phyloP scores from a whole-genome alignment of 2,797 vertebrate genomes.

The Triplophysa yarkandensis region DNA sequence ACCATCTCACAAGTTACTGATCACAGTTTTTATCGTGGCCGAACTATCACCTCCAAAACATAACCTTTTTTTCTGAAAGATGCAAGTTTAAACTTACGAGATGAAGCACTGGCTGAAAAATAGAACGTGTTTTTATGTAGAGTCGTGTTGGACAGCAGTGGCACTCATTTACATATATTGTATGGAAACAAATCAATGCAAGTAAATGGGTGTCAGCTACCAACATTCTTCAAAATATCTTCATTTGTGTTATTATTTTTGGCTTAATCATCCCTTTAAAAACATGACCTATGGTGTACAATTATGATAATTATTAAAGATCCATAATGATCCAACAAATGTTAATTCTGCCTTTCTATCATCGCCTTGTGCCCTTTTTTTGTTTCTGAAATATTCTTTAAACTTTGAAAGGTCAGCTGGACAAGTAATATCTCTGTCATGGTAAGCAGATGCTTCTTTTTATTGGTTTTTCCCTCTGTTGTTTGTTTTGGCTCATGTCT shows the following conservation, averaged over 20 bases:
- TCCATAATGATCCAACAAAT: no score
- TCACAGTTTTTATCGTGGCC: no score
- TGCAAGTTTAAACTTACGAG: slow-evolving; percentile 60
- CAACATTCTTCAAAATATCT: no score
- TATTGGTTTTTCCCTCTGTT: slow-evolving; percentile 46
- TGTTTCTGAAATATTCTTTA: slow-evolving; percentile 2
- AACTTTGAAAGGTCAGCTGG: slow-evolving; percentile 34
- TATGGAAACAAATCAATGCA: no score
- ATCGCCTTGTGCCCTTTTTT: background rate
- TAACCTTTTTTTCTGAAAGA: slow-evolving; percentile 65
- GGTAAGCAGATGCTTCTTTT: slow-evolving; percentile 39
- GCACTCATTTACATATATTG: no score
- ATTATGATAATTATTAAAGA: background rate
- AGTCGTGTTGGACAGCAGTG: no score
- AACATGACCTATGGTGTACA: background rate
- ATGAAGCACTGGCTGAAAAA: slow-evolving; percentile 14
- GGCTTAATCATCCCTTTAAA: no score
- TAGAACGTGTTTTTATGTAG: background rate
- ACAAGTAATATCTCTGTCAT: slow-evolving; percentile 42
- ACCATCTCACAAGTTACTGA: no score
- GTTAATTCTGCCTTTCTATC: background rate
- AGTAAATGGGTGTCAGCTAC: no score
- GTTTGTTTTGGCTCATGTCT: slow-evolving; percentile 34
- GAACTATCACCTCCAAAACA: no score
- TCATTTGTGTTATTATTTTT: no score